Base-by-base conservation (phyloP, 2,888 invertebrate species). In the Apamea crenata region DNA sequence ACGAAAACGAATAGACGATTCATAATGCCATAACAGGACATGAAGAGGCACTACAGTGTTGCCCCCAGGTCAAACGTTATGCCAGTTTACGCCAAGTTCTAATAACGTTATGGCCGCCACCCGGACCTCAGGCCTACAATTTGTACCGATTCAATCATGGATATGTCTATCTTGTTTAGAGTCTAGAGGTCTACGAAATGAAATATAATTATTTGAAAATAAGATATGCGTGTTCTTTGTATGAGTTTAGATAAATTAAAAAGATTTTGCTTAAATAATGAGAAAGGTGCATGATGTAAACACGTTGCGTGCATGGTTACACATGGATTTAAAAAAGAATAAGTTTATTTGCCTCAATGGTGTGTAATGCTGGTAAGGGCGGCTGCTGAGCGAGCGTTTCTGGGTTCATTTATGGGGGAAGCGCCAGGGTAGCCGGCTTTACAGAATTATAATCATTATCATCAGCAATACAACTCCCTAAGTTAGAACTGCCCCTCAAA, bases 131-230 rank as follows among this genome's bases (percentile, higher is more conserved):
- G 90, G 89, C 78, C 92, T 91, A 89, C 91, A 94, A 94, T 94
- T 93, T 94, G 91, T 88, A 87, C 91, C 90, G 91, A 93, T 94
- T 93, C 93, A 94, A 94, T 93, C 93, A 91, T 88, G 91, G 85
- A 86, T 88, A 84, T 77, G 77, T 82, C 81, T 85, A 88, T 85
- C 85, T 83, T 74, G 82, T 82, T 83, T 78, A 78, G 63, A 83
- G 69, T 77, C 66, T 77, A 32, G 50, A 25, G 50, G n/a, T 75
- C 32, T 65, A 36, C 21, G 40, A 84, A 82, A 73, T 78, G 65
- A 75, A 81, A 77, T 75, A 76, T 83, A 76, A 80, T 81, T 86
- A 83, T 86, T 85, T 86, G 63, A 70, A 83, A 86, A 80, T 77
- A 72, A 75, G 70, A 68, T 82, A 75, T 6, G 44, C 10, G 4